A percentile compares a stretch with the other conserved stretches of the same genome.
Conservation (phyloP, 2,888 invertebrate genomes). For the Caradrina kadenii region DNA sequence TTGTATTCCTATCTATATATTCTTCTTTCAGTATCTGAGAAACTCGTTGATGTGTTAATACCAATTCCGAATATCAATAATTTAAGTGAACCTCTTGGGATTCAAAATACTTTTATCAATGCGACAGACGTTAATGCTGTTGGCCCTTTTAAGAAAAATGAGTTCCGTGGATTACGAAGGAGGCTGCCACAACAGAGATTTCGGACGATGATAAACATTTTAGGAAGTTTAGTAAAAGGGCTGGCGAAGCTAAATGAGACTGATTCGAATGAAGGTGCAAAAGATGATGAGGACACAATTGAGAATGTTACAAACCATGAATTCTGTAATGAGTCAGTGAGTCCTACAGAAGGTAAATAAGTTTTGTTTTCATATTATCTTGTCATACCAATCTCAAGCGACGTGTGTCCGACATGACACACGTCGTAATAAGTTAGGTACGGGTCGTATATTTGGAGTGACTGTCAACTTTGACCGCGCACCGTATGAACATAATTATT, state of each 20-base stretch:
- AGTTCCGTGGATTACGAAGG: constrained; percentile 1
- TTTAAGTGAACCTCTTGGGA: background rate
- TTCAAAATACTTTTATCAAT: constrained; percentile 9
- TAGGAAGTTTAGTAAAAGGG: background rate
- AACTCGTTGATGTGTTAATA: background rate
- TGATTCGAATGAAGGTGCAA: background rate
- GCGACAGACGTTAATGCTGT: background rate
- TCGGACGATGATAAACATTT: background rate
- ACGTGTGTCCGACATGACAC: background rate
- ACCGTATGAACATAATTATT: background rate
- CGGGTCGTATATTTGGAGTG: constrained; percentile 7
- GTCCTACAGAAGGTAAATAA: background rate
- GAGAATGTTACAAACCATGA: constrained; percentile 5
- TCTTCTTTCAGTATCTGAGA: constrained; percentile 8
- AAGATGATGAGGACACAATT: constrained; percentile 4
- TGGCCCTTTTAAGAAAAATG: background rate
- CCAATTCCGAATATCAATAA: background rate
- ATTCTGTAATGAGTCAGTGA: background rate
- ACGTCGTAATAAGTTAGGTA: background rate
- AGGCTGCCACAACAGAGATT: background rate
- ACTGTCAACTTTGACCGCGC: background rate
- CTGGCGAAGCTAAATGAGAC: background rate
- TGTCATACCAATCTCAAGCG: background rate
- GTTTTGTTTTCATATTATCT: background rate
- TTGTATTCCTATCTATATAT: too few relatives aligned